phyloP scores from a whole-genome alignment of 2,113 vertebrate genomes.

The Chloebia gouldiae region DNA sequence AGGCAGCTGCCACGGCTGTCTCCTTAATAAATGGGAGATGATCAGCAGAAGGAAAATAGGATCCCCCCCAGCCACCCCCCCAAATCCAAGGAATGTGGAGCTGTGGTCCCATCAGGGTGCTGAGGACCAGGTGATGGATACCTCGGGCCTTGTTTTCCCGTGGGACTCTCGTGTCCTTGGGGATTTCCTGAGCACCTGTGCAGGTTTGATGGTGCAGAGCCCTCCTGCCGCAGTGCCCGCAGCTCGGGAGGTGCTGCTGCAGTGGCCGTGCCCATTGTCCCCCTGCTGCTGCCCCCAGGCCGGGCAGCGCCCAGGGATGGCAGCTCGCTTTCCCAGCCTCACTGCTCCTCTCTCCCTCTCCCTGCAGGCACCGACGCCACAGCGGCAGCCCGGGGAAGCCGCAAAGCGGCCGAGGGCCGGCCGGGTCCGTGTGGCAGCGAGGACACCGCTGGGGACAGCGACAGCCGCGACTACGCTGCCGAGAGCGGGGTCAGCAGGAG shows the following conservation, averaged over 20 bases:
- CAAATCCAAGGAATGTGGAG: neutral
- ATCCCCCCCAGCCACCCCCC: no score
- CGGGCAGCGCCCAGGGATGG: neutral
- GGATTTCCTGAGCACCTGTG: rapidly evolving
- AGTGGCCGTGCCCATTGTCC: rapidly evolving
- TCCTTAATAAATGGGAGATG: neutral
- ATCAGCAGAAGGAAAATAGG: neutral
- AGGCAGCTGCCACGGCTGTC: neutral
- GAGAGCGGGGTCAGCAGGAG: constrained; percentile 52
- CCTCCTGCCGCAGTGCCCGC: neutral
- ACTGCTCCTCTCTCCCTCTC: neutral
- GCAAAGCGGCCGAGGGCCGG: constrained; percentile 53
- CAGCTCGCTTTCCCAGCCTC: rapidly evolving
- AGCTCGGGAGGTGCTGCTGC: neutral
- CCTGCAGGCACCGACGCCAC: constrained; percentile 34
- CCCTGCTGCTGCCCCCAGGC: neutral
- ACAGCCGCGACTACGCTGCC: neutral
- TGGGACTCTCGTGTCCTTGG: neutral
- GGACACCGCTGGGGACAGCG: neutral
- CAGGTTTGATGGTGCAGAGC: neutral
- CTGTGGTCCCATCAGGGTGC: neutral
- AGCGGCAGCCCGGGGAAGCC: constrained; percentile 37
- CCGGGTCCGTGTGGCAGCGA: constrained; percentile 34
- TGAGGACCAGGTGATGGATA: neutral
- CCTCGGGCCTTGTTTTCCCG: neutral